Base-by-base conservation (phyloP, 2,888 invertebrate species). In the Scrobipalpa atriplicella region DNA sequence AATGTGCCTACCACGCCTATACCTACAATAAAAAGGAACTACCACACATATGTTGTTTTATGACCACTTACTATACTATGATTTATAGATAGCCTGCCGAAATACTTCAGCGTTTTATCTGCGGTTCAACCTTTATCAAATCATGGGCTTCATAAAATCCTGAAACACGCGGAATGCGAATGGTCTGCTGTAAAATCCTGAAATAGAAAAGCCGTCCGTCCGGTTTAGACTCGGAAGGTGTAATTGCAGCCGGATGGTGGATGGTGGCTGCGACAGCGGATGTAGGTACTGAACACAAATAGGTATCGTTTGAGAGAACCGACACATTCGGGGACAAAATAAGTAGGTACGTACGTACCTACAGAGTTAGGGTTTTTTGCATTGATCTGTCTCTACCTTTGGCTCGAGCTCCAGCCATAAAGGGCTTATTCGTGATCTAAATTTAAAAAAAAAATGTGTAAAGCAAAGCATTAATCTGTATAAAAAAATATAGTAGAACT, bases 171-270 rank as follows among this genome's bases (percentile, higher is more conserved):
- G 54, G 54, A 54, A 13, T n/a, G 56, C 56, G 36, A 21, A 29
- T 29, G 56, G 8, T 56, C 29, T 10, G n/a, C 29, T 36, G 38
- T 16, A 16, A n/a, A n/a, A 2, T 9, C 29, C 58, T 38, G 58
- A 58, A 58, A 58, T 58, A 38, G 36, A n/a, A 16, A 0, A 16
- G 16, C n/a, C n/a, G 38, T 13, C n/a, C 38, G 58, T 38, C 29
- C 36, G 29, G 58, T 58, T 56, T 29, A 8, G n/a, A 58, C 67
- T 66, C 67, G 65, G 18, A 54, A 54, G 18, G 54, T 5, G 38
- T 58, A 58, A 58, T 16, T 36, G 58, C 36, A 36, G 36, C 38
- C 58, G 58, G 58, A 58, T 58, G 58, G 58, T 38, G 52, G 19
- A 52, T 5, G 29, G 29, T 8, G 54, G 54, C 13, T 11, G 38